Evolutionary conservation across 2,888 invertebrate genomes (phyloP).

Genomic region (Brachyptera putata): DNA sequence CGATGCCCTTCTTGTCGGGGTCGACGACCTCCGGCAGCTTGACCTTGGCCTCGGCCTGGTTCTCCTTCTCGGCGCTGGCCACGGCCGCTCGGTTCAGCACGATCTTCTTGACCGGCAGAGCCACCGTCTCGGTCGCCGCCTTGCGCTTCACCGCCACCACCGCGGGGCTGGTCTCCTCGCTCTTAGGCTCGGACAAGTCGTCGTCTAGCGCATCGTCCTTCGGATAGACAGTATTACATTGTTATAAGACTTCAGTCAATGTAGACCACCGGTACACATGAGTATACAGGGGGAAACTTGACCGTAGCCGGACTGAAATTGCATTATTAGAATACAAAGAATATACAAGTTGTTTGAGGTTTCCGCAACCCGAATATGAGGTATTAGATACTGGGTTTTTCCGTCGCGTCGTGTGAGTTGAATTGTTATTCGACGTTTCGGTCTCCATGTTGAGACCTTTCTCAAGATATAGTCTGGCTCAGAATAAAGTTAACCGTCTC

Average conservation of each 20-base stretch:
- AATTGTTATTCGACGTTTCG: too few relatives aligned
- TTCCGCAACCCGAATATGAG: too few relatives aligned
- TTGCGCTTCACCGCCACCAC: slow-evolving; percentile 37
- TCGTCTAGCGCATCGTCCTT: slow-evolving; percentile 32
- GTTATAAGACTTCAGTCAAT: slow-evolving; percentile 25
- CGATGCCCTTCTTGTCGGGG: slow-evolving; percentile 45
- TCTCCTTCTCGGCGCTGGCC: slow-evolving; percentile 4
- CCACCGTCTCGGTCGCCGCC: slow-evolving; percentile 37
- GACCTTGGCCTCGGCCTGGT: neutral
- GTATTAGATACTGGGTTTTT: too few relatives aligned
- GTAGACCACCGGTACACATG: slow-evolving; percentile 1
- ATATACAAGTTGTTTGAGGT: too few relatives aligned
- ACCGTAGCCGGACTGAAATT: too few relatives aligned
- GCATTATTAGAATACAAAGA: too few relatives aligned
- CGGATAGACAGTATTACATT: slow-evolving; percentile 28
- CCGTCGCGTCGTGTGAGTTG: too few relatives aligned
- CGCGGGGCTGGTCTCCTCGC: slow-evolving; percentile 28
- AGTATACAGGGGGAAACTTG: too few relatives aligned
- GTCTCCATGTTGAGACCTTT: too few relatives aligned
- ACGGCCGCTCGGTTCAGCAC: slow-evolving; percentile 52
- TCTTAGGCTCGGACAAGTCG: slow-evolving; percentile 22
- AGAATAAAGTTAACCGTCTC: too few relatives aligned
- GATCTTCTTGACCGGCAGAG: slow-evolving; percentile 55
- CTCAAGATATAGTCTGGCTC: too few relatives aligned
- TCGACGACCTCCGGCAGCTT: slow-evolving; percentile 21